A percentile compares a stretch with the other conserved stretches of the same genome.
phyloP scores from a whole-genome alignment of 2,888 invertebrate genomes.

The Brachycybe producta region DNA sequence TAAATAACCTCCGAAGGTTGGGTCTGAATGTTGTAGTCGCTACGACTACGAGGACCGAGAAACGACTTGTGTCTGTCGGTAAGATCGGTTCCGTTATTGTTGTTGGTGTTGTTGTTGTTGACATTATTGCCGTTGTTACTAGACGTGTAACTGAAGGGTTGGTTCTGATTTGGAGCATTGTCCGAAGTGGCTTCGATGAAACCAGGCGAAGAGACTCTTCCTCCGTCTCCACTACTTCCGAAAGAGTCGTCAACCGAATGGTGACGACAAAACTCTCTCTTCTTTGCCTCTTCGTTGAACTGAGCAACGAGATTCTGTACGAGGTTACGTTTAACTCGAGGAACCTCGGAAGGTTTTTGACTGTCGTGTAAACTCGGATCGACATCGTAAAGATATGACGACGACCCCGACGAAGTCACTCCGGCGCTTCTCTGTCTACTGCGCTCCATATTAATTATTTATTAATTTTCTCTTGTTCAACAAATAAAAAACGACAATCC shows the following conservation, averaged over 20 bases:
- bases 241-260: neutral
- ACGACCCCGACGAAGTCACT: too few relatives aligned
- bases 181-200: conserved; percentile 10
- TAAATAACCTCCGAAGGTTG: conserved; percentile 45
- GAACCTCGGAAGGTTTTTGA: conserved; percentile 22
- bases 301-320: conserved; percentile 23
- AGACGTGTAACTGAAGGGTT: conserved; percentile 64
- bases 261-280: conserved; percentile 11
- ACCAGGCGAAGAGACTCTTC: conserved; percentile 8
- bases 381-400: conserved; percentile 6
- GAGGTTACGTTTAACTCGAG: conserved; percentile 22
- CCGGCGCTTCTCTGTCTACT: too few relatives aligned
- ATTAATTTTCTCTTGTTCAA: too few relatives aligned
- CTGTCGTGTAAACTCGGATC: conserved; percentile 20
- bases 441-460: too few relatives aligned
- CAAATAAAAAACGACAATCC: too few relatives aligned
- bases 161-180: conserved; percentile 45
- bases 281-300: conserved; percentile 24
- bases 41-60: conserved; percentile 16
- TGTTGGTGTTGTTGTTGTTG: neutral
- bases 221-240: neutral
- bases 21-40: conserved; percentile 19
- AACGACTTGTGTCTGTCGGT: conserved; percentile 27
- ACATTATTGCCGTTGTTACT: conserved; percentile 32
- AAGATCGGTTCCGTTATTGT: neutral